Conservation (phyloP, 2,113 vertebrate species). For the Bubo bubo region DNA sequence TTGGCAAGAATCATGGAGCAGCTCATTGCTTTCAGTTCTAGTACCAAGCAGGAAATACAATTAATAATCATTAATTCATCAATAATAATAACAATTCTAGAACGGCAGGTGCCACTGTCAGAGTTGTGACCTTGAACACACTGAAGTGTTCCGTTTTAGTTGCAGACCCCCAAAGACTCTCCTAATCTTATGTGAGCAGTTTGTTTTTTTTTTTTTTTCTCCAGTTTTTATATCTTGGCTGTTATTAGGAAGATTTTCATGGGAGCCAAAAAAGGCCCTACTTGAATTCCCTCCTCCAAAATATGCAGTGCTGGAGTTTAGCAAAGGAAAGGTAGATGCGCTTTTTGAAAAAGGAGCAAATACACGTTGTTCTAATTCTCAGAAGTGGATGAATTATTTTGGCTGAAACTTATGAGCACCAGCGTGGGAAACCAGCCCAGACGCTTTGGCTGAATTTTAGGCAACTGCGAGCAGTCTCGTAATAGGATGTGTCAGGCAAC, state of each 20-base stretch:
- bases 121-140: not conserved
- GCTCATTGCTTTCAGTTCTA: not conserved
- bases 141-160: not conserved
- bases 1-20: not conserved
- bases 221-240: not conserved
- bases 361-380: not conserved
- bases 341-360: not conserved
- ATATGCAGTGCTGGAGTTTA: not conserved
- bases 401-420: not conserved
- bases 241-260: not conserved
- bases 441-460: not conserved
- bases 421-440: slow-evolving; percentile 39
- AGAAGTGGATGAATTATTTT: slow-evolving; percentile 1
- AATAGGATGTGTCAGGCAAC: not conserved
- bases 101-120: not conserved
- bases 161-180: not conserved
- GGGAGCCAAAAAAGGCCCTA: not conserved
- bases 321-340: not conserved
- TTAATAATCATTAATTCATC: not conserved
- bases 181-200: not conserved
- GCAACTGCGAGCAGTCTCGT: not conserved
- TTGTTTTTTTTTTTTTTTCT: not conserved
- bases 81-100: not conserved
- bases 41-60: not conserved
- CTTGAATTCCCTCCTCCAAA: not conserved